Conservation (phyloP, 2,888 invertebrate genomes). For the Omphaloscelis lunosa region DNA sequence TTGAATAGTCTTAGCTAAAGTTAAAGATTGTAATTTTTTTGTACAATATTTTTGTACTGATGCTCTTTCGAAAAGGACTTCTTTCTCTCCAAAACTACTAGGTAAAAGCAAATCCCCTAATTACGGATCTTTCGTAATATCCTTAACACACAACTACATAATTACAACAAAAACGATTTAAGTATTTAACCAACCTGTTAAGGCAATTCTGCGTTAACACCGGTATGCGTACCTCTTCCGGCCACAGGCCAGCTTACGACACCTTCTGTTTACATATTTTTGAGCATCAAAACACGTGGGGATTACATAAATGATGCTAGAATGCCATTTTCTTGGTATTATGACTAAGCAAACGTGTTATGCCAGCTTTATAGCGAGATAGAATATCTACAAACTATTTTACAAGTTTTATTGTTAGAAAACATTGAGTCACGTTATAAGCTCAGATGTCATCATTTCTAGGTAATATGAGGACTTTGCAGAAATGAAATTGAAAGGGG, state of each 20-base stretch:
- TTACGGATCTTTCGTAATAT: not conserved
- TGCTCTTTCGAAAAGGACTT: not conserved
- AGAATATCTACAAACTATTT: constrained; percentile 51
- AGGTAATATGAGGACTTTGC: constrained; percentile 21
- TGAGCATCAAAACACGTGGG: constrained; percentile 62
- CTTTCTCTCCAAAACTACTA: not conserved
- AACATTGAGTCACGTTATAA: constrained; percentile 51
- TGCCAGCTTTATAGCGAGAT: constrained; percentile 53
- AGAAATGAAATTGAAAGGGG: constrained; percentile 13
- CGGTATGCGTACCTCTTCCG: constrained; percentile 79
- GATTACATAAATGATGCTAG: constrained; percentile 68
- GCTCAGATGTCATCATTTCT: constrained; percentile 37
- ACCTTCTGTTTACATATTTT: constrained; percentile 70
- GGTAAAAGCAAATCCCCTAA: not conserved
- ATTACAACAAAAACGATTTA: constrained; percentile 13
- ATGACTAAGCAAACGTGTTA: constrained; percentile 68
- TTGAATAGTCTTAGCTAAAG: not conserved
- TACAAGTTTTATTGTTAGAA: constrained; percentile 57
- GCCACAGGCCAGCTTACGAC: constrained; percentile 67
- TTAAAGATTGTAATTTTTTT: not conserved
- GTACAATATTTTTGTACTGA: not conserved
- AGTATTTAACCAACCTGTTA: constrained; percentile 9
- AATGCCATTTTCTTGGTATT: constrained; percentile 68
- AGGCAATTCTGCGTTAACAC: constrained; percentile 71
- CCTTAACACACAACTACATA: not conserved